phyloP scores from a whole-genome alignment of 1,140 invertebrate genomes.

The Agrypnia vestita region DNA sequence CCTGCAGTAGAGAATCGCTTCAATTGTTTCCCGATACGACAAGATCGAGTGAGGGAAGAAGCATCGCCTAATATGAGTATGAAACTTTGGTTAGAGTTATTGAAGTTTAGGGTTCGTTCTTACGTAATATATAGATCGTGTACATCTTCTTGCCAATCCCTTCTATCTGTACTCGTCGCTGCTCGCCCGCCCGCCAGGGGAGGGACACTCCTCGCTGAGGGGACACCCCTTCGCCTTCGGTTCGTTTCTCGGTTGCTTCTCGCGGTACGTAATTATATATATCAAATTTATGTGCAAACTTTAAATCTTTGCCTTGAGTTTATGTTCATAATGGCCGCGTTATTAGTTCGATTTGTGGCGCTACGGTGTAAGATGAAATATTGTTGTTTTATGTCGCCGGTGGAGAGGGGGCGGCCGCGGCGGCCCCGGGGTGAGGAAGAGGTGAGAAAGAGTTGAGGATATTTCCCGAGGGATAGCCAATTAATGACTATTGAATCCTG shows the following conservation, averaged over 20 bases:
- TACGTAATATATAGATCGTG: conserved; percentile 57
- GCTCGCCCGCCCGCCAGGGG: neutral
- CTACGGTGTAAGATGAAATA: conserved; percentile 61
- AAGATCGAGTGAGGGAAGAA: conserved; percentile 27
- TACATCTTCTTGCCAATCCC: conserved; percentile 57
- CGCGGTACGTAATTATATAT: conserved; percentile 61
- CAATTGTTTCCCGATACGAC: conserved; percentile 45
- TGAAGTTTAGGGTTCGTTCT: conserved; percentile 59
- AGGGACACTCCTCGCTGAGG: neutral
- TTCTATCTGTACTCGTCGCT: conserved; percentile 48
- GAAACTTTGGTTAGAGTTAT: conserved; percentile 59
- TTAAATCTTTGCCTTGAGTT: conserved; percentile 62
- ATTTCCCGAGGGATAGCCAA: conserved; percentile 57
- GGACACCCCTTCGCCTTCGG: conserved; percentile 29
- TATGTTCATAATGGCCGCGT: conserved; percentile 62
- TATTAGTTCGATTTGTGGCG: conserved; percentile 62
- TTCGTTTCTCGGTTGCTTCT: conserved; percentile 55
- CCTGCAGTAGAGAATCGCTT: conserved; percentile 6
- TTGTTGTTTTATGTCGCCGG: conserved; percentile 61
- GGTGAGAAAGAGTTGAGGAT: conserved; percentile 54
- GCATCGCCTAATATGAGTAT: conserved; percentile 55
- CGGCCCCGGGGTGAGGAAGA: neutral
- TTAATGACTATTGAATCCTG: conserved; percentile 59
- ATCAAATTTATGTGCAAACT: conserved; percentile 62
- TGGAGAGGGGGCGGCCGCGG: neutral